Percentiles rank a stretch among this genome's conserved stretches.
These are phyloP conservation scores for Geodia barretti DNA, from an alignment of 37 sponge, comb jelly and placozoan species.

Conservation along the genomic window DNA sequence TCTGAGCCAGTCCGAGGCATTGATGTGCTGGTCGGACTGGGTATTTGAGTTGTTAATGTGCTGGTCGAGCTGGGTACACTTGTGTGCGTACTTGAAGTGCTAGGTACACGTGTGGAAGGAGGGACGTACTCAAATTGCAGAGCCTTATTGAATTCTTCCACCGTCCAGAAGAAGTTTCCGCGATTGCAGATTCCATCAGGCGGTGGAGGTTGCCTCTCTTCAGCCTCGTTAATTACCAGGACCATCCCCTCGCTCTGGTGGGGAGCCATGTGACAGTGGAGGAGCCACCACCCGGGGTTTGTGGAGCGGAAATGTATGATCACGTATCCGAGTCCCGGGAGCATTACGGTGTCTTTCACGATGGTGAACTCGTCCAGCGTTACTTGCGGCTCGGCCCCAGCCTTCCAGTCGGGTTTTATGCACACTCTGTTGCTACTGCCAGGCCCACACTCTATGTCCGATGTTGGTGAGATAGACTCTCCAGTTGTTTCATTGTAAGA, in stretches of 20 bases:
- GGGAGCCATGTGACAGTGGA: constrained; percentile 53
- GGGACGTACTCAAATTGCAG: background rate
- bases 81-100: no score
- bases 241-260: constrained; percentile 40
- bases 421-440: background rate
- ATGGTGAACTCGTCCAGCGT: constrained; percentile 1
- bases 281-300: constrained; percentile 59
- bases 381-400: background rate
- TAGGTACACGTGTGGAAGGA: background rate
- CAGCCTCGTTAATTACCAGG: constrained; percentile 30
- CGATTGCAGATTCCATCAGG: background rate
- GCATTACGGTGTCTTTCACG: constrained; percentile 43
- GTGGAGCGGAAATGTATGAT: constrained; percentile 26
- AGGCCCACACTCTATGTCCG: background rate
- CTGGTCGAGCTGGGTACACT: no score
- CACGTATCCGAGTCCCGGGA: constrained; percentile 40
- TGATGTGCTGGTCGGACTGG: no score
- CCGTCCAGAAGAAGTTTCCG: constrained; percentile 3
- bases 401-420: background rate
- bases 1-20: no score
- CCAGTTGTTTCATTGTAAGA: constrained; percentile 30
- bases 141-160: constrained; percentile 1
- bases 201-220: background rate
- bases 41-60: no score
- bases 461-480: background rate